Evolutionary conservation across 2,797 vertebrate genomes (phyloP), one percentile per base, ranked within the genome.

Genomic region (Parambassis ranga): DNA sequence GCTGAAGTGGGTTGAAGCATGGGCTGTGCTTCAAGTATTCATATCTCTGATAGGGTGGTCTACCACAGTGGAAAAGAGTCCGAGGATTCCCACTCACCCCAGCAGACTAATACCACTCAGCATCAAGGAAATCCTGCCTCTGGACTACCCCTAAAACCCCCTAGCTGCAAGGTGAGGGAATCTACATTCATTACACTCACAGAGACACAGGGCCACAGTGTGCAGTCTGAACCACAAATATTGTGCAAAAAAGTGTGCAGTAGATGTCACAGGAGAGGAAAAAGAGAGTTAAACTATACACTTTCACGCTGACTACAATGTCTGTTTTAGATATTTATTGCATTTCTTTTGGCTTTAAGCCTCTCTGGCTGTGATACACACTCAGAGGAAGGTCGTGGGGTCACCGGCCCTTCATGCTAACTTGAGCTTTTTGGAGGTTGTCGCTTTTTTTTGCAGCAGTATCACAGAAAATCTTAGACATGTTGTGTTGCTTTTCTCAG

Each of bases 11-110:
- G 90, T 84, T 93, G 92, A 94, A 93, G 92, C 93, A 98, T 98
- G 97, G 97, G 96, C 94, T 98, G 97, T 93, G 94, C 96, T 92
- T 96, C 96, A 87, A 99, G 96, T 94, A 96, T 96, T 88, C 95
- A 95, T 93, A 92, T 94, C 88, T 96, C 95, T 90, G 95, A 98
- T 90, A 94, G 93, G 91, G 92, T 94, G 92, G 93, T 92, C 84
- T 93, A 93, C 93, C 93, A 92, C 90, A 93, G 95, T 91, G 94
- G 93, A 93, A 94, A 95, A 91, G 96, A 95, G 90, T 94, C 94
- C 16, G 95, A 95, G 89, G 95, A 94, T 89, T 95, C 93, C 80
- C 92, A 90, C 93, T 95, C 94, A 77, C 94, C 94, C 83, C 94
- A 94, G 85, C 95, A 95, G 93, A 95, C 93, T 86, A 95, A 94